A percentile compares a stretch with the other conserved stretches of the same genome.
These are phyloP conservation scores for Stenotaenia linearis DNA, from an alignment of 2,888 invertebrate species.

Conservation along the genomic window DNA sequence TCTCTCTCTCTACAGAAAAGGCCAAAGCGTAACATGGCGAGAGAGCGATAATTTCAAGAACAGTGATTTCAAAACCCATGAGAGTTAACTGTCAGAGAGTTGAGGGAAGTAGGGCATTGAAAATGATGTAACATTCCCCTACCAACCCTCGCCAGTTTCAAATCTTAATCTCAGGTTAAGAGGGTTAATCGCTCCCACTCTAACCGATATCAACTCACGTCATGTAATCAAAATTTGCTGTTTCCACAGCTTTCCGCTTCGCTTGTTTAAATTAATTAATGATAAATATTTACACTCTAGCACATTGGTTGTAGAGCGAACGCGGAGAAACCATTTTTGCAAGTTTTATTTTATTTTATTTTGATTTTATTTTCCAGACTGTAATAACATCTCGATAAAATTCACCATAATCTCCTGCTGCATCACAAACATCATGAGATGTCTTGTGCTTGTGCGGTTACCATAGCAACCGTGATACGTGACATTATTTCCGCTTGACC, in stretches of 20 bases:
- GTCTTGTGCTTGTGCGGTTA: neutral
- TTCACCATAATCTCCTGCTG: constrained; percentile 19
- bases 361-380: neutral
- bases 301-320: neutral
- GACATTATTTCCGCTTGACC: constrained; percentile 26
- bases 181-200: constrained; percentile 26
- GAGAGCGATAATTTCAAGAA: constrained; percentile 24
- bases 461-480: constrained; percentile 3
- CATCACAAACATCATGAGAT: constrained; percentile 1
- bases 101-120: neutral
- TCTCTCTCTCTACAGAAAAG: neutral
- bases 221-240: neutral
- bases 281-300: constrained; percentile 1
- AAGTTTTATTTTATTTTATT: neutral
- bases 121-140: neutral
- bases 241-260: neutral
- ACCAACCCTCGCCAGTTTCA: neutral
- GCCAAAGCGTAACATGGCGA: constrained; percentile 23
- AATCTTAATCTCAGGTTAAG: constrained; percentile 24
- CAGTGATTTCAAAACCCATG: constrained; percentile 12
- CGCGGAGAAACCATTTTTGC: neutral
- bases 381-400: neutral
- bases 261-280: constrained; percentile 12
- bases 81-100: neutral
- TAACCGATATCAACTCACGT: neutral